Percentiles rank a stretch among this genome's conserved stretches.
Conservation (phyloP, 1,140 invertebrate genomes). For the Tachypleus tridentatus region DNA sequence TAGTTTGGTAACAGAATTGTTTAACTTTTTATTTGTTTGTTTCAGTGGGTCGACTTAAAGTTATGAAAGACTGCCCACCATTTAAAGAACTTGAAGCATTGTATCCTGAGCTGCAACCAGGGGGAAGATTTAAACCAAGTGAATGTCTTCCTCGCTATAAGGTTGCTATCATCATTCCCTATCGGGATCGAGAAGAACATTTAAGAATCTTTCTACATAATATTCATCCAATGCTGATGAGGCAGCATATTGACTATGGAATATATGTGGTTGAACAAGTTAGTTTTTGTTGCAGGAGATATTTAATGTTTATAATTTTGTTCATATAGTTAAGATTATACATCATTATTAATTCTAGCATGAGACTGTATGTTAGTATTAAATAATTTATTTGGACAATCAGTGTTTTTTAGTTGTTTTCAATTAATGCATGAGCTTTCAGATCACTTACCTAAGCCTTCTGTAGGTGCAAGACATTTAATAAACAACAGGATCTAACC, state of each 20-base stretch:
- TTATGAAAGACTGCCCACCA: slow-evolving; percentile 18
- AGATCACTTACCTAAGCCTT: too few species aligned
- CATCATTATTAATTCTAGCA: too few species aligned
- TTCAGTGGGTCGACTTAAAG: slow-evolving; percentile 24
- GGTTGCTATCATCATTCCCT: slow-evolving; percentile 42
- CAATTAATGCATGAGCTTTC: too few species aligned
- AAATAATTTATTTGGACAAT: too few species aligned
- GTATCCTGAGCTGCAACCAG: slow-evolving; percentile 20
- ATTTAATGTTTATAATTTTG: too few species aligned
- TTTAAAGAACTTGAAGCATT: slow-evolving; percentile 20
- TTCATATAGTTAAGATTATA: too few species aligned
- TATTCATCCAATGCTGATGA: slow-evolving; percentile 43
- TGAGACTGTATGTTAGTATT: too few species aligned
- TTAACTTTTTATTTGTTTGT: neutral
- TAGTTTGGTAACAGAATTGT: too few species aligned
- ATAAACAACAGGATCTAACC: too few species aligned
- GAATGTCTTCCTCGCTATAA: slow-evolving; percentile 23
- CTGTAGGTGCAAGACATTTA: too few species aligned
- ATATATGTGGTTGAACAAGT: slow-evolving; percentile 46
- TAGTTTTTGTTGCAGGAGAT: too few species aligned
- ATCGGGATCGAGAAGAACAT: slow-evolving; percentile 42
- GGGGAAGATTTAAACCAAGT: slow-evolving; percentile 25
- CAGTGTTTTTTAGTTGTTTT: too few species aligned
- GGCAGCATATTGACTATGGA: slow-evolving; percentile 44
- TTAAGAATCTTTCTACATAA: slow-evolving; percentile 37